phyloP scores from a whole-genome alignment of 2,113 vertebrate species.

The Felis catus region DNA sequence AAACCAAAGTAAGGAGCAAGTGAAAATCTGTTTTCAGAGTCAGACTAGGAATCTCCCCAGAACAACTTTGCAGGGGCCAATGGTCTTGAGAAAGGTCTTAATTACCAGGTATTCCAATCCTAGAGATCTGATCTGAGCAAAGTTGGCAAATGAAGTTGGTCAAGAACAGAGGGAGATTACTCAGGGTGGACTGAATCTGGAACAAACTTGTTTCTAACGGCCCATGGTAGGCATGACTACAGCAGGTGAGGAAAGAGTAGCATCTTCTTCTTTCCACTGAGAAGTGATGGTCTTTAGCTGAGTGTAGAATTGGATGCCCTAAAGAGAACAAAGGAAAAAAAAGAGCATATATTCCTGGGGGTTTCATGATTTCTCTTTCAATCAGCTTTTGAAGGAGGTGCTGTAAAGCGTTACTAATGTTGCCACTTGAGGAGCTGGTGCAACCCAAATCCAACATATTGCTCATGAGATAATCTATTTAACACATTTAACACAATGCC shows the following conservation, averaged over 20 bases:
- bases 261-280: conserved; percentile 98
- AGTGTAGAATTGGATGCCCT: conserved; percentile 98
- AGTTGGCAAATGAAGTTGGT: conserved; percentile 61
- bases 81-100: conserved; percentile 60
- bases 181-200: conserved; percentile 50
- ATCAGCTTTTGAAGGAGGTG: neutral
- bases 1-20: conserved; percentile 53
- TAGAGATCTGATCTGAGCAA: conserved; percentile 59
- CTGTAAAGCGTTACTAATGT: neutral
- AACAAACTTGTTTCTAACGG: conserved; percentile 84
- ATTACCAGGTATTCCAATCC: conserved; percentile 56
- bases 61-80: conserved; percentile 31
- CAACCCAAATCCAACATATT: neutral
- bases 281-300: conserved; percentile 97
- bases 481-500: conserved; percentile 43
- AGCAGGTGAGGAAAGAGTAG: conserved; percentile 91
- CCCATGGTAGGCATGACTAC: conserved; percentile 99
- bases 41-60: conserved; percentile 27
- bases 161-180: conserved; percentile 47
- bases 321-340: neutral
- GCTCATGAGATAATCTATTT: neutral
- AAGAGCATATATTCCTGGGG: neutral
- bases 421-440: conserved; percentile 1
- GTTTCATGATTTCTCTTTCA: conserved; percentile 39
- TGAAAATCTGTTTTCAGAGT: conserved; percentile 59